A percentile compares a stretch with the other conserved stretches of the same genome.
Evolutionary conservation across 2,113 vertebrate species (phyloP).

Genomic region (Damaliscus lunatus): DNA sequence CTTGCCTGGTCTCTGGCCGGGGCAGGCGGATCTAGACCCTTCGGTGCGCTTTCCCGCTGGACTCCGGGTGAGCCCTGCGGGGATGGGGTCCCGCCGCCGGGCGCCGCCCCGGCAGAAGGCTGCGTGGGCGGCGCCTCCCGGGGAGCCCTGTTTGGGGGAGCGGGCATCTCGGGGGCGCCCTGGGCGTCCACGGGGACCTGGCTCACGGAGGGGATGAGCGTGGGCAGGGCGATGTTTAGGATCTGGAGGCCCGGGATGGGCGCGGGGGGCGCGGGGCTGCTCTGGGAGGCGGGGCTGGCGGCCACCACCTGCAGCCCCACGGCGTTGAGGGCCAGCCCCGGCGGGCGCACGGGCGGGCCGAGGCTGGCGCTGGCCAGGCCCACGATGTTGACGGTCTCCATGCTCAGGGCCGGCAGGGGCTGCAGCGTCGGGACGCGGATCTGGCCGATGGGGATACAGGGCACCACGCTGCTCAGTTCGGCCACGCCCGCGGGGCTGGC

Average conservation of each 20-base stretch:
- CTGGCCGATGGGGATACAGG: slow-evolving; percentile 92
- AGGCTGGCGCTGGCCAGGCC: slow-evolving; percentile 87
- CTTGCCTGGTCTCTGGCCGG: fast-evolving
- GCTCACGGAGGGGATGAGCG: slow-evolving; percentile 90
- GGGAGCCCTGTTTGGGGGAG: neutral
- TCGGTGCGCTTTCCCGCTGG: slow-evolving; percentile 54
- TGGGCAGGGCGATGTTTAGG: slow-evolving; percentile 92
- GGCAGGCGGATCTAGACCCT: neutral
- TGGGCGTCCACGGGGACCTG: slow-evolving; percentile 79
- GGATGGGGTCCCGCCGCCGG: slow-evolving; percentile 14
- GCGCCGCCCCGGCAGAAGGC: neutral
- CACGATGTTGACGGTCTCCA: slow-evolving; percentile 90
- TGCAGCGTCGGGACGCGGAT: slow-evolving; percentile 81
- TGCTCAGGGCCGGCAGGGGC: slow-evolving; percentile 82
- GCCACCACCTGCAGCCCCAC: slow-evolving; percentile 93
- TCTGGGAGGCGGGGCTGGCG: slow-evolving; percentile 82
- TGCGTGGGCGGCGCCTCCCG: slow-evolving; percentile 52
- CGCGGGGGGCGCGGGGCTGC: slow-evolving; percentile 80
- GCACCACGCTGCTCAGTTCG: slow-evolving; percentile 86
- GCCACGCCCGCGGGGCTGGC: slow-evolving; percentile 78
- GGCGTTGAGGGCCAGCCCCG: slow-evolving; percentile 90
- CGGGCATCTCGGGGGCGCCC: slow-evolving; percentile 69
- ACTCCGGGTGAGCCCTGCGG: slow-evolving; percentile 60
- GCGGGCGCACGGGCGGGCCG: slow-evolving; percentile 82
- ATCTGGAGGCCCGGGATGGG: slow-evolving; percentile 92